Evolutionary conservation across 2,888 invertebrate genomes (phyloP).

Genomic region (Globia sparganii): DNA sequence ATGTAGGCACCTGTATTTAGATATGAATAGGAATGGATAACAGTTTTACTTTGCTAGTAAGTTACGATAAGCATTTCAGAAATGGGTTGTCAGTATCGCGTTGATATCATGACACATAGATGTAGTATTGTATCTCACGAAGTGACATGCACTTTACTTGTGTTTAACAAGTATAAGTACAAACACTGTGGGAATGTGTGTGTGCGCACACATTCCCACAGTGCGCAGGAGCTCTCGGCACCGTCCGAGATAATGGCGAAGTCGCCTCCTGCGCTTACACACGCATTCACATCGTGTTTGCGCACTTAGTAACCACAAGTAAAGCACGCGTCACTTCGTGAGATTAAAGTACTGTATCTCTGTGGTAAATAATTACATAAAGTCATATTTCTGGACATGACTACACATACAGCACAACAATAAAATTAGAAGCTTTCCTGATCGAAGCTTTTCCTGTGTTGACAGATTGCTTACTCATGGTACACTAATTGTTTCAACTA

Average conservation of each 20-base stretch:
- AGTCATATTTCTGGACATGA: not conserved
- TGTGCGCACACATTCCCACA: too few species aligned
- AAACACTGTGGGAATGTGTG: too few species aligned
- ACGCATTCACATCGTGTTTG: not conserved
- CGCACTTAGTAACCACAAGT: not conserved
- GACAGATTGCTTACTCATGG: slow-evolving; percentile 19
- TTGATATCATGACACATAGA: not conserved
- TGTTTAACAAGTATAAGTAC: too few species aligned
- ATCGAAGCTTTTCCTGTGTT: slow-evolving; percentile 17
- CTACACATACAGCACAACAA: not conserved
- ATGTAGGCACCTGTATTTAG: not conserved
- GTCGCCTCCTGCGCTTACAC: not conserved
- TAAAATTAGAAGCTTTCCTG: slow-evolving; percentile 25
- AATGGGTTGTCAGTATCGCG: not conserved
- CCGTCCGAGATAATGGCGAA: too few species aligned
- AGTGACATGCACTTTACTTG: not conserved
- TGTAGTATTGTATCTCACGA: not conserved
- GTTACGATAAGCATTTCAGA: not conserved
- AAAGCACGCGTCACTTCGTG: not conserved
- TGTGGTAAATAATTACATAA: not conserved
- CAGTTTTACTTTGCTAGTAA: not conserved
- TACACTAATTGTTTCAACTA: slow-evolving; percentile 13
- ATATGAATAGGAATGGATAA: not conserved
- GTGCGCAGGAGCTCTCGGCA: too few species aligned
- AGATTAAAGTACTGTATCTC: not conserved